Base-by-base conservation (phyloP, 2,797 vertebrate species). In the Pogonophryne albipinna region DNA sequence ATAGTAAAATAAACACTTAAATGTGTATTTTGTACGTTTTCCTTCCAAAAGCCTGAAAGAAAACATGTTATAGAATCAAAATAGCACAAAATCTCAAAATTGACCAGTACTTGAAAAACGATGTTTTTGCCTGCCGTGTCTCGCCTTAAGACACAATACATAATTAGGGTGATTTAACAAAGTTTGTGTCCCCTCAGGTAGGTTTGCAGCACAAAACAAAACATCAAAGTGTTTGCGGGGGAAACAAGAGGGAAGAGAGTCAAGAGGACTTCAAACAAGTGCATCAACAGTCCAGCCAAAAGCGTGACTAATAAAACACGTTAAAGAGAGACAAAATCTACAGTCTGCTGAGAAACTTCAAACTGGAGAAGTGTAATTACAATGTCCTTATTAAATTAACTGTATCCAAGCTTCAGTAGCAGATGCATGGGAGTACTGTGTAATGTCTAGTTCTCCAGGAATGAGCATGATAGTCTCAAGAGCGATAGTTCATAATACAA, bases 141-240 rank as follows among this genome's bases (percentile, higher is more conserved):
- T n/a, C n/a, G n/a, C n/a, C n/a, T n/a, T n/a, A n/a, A 13, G 23
- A 16, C 1, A 49, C 38, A 45, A 34, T n/a, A 12, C 53, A 62
- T 49, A 78, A 78, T 66, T 47, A 50, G 10, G 61, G n/a, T 57
- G 47, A 50, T 65, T 74, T 58, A 16, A 46, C 4, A 20, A 46
- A 12, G 44, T 20, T 52, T 68, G 15, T 66, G 58, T 34, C 6
- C 14, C 78, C 65, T 74, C 46, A 60, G 60, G 71, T 70, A 45
- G 56, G 20, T 7, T 3, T 19, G 10, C 45, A 31, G 46, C 41
- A 0, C 14, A 50, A 56, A 66, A 41, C 51, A 70, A 42, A 76
- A 65, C 53, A 57, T 69, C 65, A 59, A 59, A 60, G 49, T 42
- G 46, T 27, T 14, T 23, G 9, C 16, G 47, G 15, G 34, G 34